Evolutionary conservation across 2,797 vertebrate species (phyloP).

Genomic region (Pseudochromis fuscus): DNA sequence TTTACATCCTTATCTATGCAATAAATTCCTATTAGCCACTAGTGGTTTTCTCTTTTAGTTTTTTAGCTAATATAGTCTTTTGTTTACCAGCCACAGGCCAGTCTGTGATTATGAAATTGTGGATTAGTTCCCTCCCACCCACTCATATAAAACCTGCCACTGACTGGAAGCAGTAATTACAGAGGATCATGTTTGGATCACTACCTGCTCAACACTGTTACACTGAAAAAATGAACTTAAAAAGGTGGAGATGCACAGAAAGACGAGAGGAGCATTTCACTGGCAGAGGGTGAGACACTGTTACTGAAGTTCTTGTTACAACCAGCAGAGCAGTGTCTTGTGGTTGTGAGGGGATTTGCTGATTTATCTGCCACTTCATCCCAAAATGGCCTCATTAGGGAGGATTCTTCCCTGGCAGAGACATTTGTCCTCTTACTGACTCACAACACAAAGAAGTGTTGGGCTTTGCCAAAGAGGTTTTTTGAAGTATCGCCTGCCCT

Average conservation of each 20-base stretch:
- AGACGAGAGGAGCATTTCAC: neutral
- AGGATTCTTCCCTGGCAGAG: conserved; percentile 45
- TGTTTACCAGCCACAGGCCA: neutral
- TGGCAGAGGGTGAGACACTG: conserved; percentile 4
- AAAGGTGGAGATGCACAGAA: neutral
- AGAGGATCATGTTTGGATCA: conserved; percentile 1
- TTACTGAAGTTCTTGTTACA: conserved; percentile 18
- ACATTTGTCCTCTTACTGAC: conserved; percentile 20
- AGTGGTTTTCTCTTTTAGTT: neutral
- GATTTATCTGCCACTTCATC: conserved; percentile 45
- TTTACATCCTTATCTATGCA: neutral
- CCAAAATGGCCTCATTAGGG: conserved; percentile 60
- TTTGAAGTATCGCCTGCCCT: conserved; percentile 53
- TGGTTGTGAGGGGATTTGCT: conserved; percentile 28
- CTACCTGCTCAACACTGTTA: neutral
- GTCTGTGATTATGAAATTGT: neutral
- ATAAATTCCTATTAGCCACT: neutral
- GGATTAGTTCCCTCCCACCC: conserved; percentile 20
- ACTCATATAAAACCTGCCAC: conserved; percentile 2
- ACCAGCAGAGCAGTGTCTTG: neutral
- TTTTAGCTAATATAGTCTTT: neutral
- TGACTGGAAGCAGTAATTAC: conserved; percentile 9
- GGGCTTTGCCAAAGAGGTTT: conserved; percentile 14
- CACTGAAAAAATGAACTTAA: neutral
- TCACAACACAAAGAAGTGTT: conserved; percentile 50